Conservation (phyloP, 37 sponge, comb jelly and placozoan species). For the Ephydatia muelleri region DNA sequence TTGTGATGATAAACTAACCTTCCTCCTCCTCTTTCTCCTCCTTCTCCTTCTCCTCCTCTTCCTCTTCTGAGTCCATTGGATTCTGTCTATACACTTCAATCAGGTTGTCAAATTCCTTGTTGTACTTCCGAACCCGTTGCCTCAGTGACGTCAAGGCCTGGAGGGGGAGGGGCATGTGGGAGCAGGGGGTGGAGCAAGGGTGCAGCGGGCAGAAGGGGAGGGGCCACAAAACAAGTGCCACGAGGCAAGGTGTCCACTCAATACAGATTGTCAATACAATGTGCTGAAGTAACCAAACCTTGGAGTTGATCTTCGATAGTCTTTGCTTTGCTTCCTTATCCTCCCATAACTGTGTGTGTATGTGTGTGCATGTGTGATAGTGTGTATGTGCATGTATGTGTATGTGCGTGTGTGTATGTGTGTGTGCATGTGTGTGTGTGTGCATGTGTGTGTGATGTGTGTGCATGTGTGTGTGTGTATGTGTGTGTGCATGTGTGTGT, state of each 20-base stretch:
- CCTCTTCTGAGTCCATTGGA: slow-evolving; percentile 69
- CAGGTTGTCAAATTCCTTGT: slow-evolving; percentile 81
- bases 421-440: background rate
- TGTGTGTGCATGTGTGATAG: too few species aligned
- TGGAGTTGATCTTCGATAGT: slow-evolving; percentile 89
- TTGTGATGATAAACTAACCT: slow-evolving; percentile 1
- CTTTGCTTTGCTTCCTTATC: slow-evolving; percentile 85
- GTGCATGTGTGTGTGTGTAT: background rate
- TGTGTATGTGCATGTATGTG: background rate
- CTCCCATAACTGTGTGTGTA: slow-evolving; percentile 77
- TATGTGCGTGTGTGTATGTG: background rate
- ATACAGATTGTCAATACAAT: background rate
- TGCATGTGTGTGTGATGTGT: too few species aligned
- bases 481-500: slow-evolving; percentile 7
- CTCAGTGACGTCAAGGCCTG: slow-evolving; percentile 84
- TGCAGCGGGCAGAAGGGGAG: background rate
- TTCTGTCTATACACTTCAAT: slow-evolving; percentile 77
- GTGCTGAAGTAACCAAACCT: slow-evolving; percentile 41
- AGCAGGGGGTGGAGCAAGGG: background rate
- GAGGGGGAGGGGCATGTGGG: background rate
- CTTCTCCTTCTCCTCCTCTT: slow-evolving; percentile 45
- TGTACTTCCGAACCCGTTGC: slow-evolving; percentile 93
- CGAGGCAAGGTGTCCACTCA: background rate
- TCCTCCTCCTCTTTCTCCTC: slow-evolving; percentile 49
- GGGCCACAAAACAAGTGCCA: background rate